Conservation (phyloP, 92 coral and sea anemone species). For the Siderastrea radians region DNA sequence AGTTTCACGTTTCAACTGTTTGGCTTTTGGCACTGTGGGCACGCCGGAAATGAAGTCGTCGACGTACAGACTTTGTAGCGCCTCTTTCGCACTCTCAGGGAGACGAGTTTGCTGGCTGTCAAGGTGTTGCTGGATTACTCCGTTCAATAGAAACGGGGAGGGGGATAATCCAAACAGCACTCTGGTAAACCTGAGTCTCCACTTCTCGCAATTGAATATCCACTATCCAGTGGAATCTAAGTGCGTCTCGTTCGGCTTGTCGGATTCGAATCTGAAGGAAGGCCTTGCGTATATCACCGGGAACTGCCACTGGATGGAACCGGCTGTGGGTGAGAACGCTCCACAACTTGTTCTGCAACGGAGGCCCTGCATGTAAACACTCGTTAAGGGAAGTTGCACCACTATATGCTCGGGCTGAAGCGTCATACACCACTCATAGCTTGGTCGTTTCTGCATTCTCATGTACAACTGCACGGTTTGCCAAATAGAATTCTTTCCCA, state of each 20-base stretch:
- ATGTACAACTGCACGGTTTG: conserved; percentile 69
- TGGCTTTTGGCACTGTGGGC: conserved; percentile 51
- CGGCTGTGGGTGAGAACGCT: conserved; percentile 61
- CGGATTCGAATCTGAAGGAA: conserved; percentile 66
- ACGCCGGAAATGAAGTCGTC: conserved; percentile 64
- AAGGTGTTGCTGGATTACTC: conserved; percentile 66
- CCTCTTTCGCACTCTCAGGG: conserved; percentile 52
- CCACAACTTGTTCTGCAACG: conserved; percentile 67
- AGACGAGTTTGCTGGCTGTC: conserved; percentile 32
- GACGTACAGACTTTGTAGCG: conserved; percentile 59
- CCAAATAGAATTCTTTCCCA: conserved; percentile 62
- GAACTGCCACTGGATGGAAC: conserved; percentile 59
- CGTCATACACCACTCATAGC: conserved; percentile 72
- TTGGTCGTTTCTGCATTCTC: conserved; percentile 74
- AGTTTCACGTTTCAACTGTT: conserved; percentile 50
- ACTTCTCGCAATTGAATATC: conserved; percentile 52
- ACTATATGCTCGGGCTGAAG: conserved; percentile 62
- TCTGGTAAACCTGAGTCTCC: conserved; percentile 66
- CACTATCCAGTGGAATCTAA: conserved; percentile 66
- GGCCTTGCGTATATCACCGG: conserved; percentile 61
- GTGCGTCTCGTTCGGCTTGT: conserved; percentile 67
- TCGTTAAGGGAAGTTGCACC: conserved; percentile 69
- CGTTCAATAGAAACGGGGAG: conserved; percentile 67
- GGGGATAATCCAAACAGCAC: conserved; percentile 68
- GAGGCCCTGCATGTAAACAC: conserved; percentile 71